phyloP scores from a whole-genome alignment of 1,140 invertebrate genomes.

The Anastrepha obliqua region DNA sequence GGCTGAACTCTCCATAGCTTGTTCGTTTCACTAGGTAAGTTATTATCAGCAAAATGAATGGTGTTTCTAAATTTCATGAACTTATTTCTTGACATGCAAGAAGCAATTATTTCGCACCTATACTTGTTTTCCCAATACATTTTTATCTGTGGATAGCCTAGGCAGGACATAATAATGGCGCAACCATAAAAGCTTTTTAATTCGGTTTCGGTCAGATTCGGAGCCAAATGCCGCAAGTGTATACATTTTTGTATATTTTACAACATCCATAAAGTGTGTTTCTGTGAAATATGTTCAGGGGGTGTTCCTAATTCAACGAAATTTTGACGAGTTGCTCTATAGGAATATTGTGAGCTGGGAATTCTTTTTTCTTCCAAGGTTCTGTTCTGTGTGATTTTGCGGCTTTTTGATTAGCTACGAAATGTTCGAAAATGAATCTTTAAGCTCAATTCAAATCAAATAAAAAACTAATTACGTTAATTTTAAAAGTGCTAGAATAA shows the following conservation, averaged over 20 bases:
- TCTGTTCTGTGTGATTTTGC: too few species aligned
- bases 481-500: too few species aligned
- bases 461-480: too few species aligned
- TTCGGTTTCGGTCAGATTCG: neutral
- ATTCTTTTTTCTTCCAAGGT: conserved; percentile 5
- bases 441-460: too few species aligned
- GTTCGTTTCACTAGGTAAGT: neutral
- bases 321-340: too few species aligned
- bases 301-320: too few species aligned
- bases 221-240: neutral
- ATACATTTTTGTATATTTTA: conserved; percentile 25
- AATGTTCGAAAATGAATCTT: neutral
- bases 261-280: neutral
- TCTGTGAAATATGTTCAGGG: neutral
- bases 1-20: conserved; percentile 29
- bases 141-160: neutral
- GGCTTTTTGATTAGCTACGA: too few species aligned
- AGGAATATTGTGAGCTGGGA: neutral
- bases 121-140: neutral
- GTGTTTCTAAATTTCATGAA: conserved; percentile 11
- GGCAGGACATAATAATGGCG: conserved; percentile 1
- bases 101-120: conserved; percentile 15
- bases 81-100: neutral
- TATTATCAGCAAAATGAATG: conserved; percentile 20
- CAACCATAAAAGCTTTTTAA: conserved; percentile 38